Percentiles rank a stretch among this genome's conserved stretches.
phyloP scores from a whole-genome alignment of 2,113 vertebrate genomes.

The Clarias batrachus region DNA sequence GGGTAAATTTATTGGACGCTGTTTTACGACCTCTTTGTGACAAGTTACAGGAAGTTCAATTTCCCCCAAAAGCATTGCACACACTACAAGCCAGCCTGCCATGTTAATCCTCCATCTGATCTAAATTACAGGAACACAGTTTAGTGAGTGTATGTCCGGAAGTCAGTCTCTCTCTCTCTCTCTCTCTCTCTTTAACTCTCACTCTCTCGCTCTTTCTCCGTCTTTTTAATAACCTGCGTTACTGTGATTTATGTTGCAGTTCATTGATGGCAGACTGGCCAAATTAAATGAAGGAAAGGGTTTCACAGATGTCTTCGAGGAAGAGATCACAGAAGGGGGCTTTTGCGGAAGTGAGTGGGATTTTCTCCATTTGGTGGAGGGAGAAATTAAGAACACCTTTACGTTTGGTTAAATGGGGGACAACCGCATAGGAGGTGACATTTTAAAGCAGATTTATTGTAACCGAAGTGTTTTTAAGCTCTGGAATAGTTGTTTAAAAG shows the following conservation, averaged over 20 bases:
- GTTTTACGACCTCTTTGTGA: conserved; percentile 68
- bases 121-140: conserved; percentile 62
- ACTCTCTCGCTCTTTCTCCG: conserved; percentile 39
- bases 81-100: conserved; percentile 61
- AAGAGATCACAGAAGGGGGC: conserved; percentile 94
- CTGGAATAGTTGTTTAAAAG: background rate
- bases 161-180: conserved; percentile 52
- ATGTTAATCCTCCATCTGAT: conserved; percentile 74
- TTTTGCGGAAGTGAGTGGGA: conserved; percentile 88
- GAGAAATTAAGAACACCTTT: background rate
- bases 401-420: background rate
- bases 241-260: conserved; percentile 81
- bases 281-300: conserved; percentile 94
- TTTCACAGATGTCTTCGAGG: conserved; percentile 93
- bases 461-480: background rate
- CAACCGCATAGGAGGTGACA: background rate
- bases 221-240: conserved; percentile 70
- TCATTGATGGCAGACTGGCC: conserved; percentile 93
- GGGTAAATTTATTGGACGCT: conserved; percentile 67
- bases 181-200: conserved; percentile 44
- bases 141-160: conserved; percentile 56
- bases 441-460: background rate
- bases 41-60: conserved; percentile 75
- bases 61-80: conserved; percentile 66
- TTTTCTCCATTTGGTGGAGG: conserved; percentile 41